These are phyloP conservation scores for Drosophila persimilis DNA, from an alignment of 1,140 invertebrate species.

Conservation along the genomic window DNA sequence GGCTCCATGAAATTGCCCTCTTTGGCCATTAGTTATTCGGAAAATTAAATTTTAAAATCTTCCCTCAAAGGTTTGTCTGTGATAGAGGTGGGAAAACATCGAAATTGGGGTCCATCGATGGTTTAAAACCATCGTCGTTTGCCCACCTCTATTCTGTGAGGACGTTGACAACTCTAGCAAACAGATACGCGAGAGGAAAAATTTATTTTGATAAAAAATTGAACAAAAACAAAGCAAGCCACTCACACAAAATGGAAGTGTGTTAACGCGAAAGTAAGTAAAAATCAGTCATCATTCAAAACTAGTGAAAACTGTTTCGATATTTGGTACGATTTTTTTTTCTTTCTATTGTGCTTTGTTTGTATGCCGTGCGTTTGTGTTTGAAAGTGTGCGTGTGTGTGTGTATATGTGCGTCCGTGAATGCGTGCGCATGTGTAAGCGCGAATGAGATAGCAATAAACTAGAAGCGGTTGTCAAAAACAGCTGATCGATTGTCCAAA, in stretches of 20 bases:
- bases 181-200: constrained; percentile 5
- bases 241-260: constrained; percentile 46
- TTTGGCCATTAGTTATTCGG: not conserved
- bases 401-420: constrained; percentile 33
- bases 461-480: constrained; percentile 58
- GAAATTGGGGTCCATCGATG: too few species aligned
- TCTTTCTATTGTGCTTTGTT: constrained; percentile 55
- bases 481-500: constrained; percentile 38
- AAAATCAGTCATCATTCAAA: constrained; percentile 9
- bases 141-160: too few species aligned
- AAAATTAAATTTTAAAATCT: too few species aligned
- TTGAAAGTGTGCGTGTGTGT: constrained; percentile 16
- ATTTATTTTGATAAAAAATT: constrained; percentile 12
- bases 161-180: too few species aligned
- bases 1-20: not conserved
- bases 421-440: constrained; percentile 41
- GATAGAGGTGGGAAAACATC: too few species aligned
- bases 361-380: constrained; percentile 38
- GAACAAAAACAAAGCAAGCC: constrained; percentile 38
- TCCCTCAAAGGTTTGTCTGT: too few species aligned
- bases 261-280: constrained; percentile 53
- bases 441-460: constrained; percentile 34
- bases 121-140: too few species aligned
- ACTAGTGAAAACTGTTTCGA: constrained; percentile 10
- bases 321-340: constrained; percentile 23